Evolutionary conservation across 1,140 invertebrate species (phyloP).

Genomic region (Leptinotarsa texana): DNA sequence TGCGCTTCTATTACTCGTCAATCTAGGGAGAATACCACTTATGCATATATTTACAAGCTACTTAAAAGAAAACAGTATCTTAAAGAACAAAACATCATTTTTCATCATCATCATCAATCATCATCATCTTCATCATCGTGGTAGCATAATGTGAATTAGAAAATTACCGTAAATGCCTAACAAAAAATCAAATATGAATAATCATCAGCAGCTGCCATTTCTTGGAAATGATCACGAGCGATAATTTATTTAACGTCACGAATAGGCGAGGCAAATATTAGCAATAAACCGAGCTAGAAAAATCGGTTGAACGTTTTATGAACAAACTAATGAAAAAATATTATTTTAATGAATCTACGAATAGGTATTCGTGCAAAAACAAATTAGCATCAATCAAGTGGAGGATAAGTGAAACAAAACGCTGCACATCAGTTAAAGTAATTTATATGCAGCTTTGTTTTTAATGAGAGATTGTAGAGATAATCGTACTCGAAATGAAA

Average conservation of each 20-base stretch:
- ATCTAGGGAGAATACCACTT: no score
- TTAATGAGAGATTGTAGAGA: constrained; percentile 24
- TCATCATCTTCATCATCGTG: no score
- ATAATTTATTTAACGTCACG: background rate
- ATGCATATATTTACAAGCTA: no score
- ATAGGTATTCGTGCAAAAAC: constrained; percentile 13
- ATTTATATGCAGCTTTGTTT: constrained; percentile 21
- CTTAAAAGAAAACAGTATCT: no score
- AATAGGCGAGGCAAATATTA: background rate
- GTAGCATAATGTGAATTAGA: no score
- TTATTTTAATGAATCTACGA: constrained; percentile 6
- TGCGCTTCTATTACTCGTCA: no score
- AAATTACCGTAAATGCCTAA: no score
- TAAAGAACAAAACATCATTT: no score
- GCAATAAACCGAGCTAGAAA: background rate
- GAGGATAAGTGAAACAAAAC: constrained; percentile 14
- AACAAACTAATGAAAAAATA: background rate
- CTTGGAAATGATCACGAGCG: background rate
- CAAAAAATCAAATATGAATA: background rate
- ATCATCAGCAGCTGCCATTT: background rate
- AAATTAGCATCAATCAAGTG: constrained; percentile 19
- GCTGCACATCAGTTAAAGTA: constrained; percentile 14
- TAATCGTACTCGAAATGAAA: constrained; percentile 23
- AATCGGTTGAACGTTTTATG: background rate
- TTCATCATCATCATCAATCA: no score